Evolutionary conservation across 2,797 vertebrate species (phyloP).

Genomic region (Anolis apletophallus): DNA sequence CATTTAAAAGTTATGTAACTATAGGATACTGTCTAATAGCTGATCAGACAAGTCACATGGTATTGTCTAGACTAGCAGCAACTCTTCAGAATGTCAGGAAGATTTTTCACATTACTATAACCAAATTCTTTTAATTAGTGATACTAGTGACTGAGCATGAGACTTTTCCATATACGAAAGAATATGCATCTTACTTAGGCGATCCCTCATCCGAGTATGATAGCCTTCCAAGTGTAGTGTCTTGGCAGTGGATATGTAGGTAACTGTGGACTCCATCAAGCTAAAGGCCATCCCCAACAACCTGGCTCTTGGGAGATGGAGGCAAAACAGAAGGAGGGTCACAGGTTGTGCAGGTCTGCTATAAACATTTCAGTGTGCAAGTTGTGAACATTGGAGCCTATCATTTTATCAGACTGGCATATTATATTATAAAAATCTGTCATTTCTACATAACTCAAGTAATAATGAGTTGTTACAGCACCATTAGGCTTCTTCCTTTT

Average conservation of each 20-base stretch:
- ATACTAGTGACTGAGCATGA: not conserved
- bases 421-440: slow-evolving; percentile 27
- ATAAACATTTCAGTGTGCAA: not conserved
- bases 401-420: slow-evolving; percentile 26
- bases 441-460: slow-evolving; percentile 49
- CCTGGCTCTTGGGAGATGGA: not conserved
- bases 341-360: too few relatives aligned
- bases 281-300: too few relatives aligned
- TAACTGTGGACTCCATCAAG: too few relatives aligned
- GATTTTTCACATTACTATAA: not conserved
- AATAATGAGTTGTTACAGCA: slow-evolving; percentile 77
- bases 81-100: not conserved
- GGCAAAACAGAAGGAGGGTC: too few relatives aligned
- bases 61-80: not conserved
- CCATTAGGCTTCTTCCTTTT: slow-evolving; percentile 67
- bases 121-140: not conserved
- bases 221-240: too few relatives aligned
- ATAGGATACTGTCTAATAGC: not conserved
- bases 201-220: too few relatives aligned
- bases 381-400: not conserved
- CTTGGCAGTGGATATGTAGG: too few relatives aligned
- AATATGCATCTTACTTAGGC: too few relatives aligned
- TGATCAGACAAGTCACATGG: too few relatives aligned
- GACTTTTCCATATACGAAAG: not conserved
- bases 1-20: not conserved